Base-by-base conservation (phyloP, 1,140 invertebrate species). In the Polypedilum pembai region DNA sequence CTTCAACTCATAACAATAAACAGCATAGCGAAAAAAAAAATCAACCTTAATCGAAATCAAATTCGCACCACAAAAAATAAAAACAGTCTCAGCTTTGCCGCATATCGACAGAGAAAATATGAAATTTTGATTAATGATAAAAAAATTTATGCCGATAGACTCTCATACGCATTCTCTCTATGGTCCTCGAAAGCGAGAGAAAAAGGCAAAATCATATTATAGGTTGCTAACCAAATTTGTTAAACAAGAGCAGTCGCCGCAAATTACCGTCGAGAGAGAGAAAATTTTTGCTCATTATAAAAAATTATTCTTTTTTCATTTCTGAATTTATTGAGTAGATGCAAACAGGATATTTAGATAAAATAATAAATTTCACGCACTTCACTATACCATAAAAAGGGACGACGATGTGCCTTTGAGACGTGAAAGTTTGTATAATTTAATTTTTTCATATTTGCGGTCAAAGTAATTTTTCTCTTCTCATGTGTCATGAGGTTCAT, bases 341-440 rank as follows among this genome's bases (percentile, higher is more conserved):
- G 45, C n/a, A 12, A 56, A n/a, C 45, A 56, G 45, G 45, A 56
- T 56, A 56, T 56, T 56, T 56, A 56, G 45, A 56, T 56, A 56
- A 33, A 33, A 5, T 33, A 33, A 33, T 33, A 33, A 33, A 33
- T 33, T 33, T 33, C 24, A 33, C 24, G 24, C 24, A 33, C 5
- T 33, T 33, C 5, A 33, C 24, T 33, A 33, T 33, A 33, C 2
- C 5, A 33, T 33, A 33, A 33, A 33, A 33, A 33, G 5, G 24
- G 24, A n/a, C n/a, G 24, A 33, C 24, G 24, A 33, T 33, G 24
- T 33, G 24, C 24, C 24, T 33, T 33, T 33, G n/a, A 12, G 45
- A 56, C n/a, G 45, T 56, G 45, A 56, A 56, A 56, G 45, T 56
- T 56, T 56, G n/a, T 56, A n/a, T 56, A 56, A 56, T 56, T 56